Evolutionary conservation across 2,797 vertebrate species (phyloP).

Genomic region (Selene dorsalis): DNA sequence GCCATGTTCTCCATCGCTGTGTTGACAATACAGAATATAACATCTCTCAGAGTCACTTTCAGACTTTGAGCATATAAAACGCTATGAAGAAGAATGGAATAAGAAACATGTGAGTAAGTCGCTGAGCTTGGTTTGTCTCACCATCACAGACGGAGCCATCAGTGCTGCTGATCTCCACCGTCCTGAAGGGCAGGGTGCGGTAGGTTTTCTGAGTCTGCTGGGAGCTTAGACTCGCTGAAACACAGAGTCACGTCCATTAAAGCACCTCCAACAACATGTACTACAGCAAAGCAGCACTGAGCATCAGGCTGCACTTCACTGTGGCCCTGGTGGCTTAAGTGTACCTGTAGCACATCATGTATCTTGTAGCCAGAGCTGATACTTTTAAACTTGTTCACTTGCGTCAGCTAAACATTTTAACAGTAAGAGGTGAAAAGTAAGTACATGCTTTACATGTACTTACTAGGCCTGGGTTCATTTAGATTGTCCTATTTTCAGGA

Average conservation of each 20-base stretch:
- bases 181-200: constrained; percentile 80
- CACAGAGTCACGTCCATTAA: constrained; percentile 16
- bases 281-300: not conserved
- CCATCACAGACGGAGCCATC: constrained; percentile 70
- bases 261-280: not conserved
- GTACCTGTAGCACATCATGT: too few relatives aligned
- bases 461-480: too few relatives aligned
- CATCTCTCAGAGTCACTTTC: not conserved
- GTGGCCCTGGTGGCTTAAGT: too few relatives aligned
- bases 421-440: too few relatives aligned
- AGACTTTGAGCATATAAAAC: not conserved
- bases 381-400: too few relatives aligned
- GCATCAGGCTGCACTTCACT: not conserved
- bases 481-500: too few relatives aligned
- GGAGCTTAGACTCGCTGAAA: constrained; percentile 53
- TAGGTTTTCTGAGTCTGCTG: constrained; percentile 76
- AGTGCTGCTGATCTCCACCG: constrained; percentile 79
- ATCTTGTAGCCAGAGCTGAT: too few relatives aligned
- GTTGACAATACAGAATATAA: not conserved
- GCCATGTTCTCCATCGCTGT: constrained; percentile 86
- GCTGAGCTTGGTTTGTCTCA: constrained; percentile 61
- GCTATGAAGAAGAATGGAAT: not conserved
- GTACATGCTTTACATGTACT: too few relatives aligned
- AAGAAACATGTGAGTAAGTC: not conserved
- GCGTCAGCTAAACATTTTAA: too few relatives aligned